phyloP scores from a whole-genome alignment of 2,888 invertebrate species.

The Philereme vetulata region DNA sequence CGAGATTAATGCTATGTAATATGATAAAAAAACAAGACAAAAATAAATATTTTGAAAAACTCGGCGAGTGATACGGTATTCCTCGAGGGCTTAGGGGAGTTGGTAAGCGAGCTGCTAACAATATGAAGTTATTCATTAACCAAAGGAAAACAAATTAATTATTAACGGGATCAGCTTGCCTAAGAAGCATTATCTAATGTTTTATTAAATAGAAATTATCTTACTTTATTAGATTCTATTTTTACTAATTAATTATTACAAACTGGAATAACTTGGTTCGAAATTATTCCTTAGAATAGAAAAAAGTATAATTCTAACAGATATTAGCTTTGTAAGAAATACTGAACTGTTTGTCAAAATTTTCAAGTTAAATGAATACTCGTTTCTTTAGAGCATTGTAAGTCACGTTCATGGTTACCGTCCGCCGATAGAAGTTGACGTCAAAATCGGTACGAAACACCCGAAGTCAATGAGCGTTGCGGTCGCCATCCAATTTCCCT shows the following conservation, averaged over 20 bases:
- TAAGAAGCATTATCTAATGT: slow-evolving; percentile 9
- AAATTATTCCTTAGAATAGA: neutral
- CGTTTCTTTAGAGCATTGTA: slow-evolving; percentile 18
- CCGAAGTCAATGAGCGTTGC: slow-evolving; percentile 57
- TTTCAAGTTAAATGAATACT: slow-evolving; percentile 25
- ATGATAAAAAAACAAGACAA: no score
- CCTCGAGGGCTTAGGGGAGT: neutral
- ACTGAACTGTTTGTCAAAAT: slow-evolving; percentile 8
- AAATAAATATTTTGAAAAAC: neutral
- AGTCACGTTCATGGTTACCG: slow-evolving; percentile 17
- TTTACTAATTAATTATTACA: neutral
- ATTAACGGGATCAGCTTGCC: slow-evolving; percentile 37
- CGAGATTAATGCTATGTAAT: no score
- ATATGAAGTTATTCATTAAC: slow-evolving; percentile 43
- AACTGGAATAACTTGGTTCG: neutral
- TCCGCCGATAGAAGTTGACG: slow-evolving; percentile 35
- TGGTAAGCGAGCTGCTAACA: slow-evolving; percentile 36
- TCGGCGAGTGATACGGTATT: neutral
- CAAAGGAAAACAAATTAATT: slow-evolving; percentile 41
- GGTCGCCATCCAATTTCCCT: slow-evolving; percentile 74
- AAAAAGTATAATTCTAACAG: neutral
- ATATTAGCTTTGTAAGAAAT: no score
- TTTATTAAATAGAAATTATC: no score
- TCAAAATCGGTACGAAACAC: slow-evolving; percentile 44
- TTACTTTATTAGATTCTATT: neutral